Percentiles rank a stretch among this genome's conserved stretches.
Evolutionary conservation across 2,888 invertebrate species (phyloP).

Genomic region (Aquatica leii): DNA sequence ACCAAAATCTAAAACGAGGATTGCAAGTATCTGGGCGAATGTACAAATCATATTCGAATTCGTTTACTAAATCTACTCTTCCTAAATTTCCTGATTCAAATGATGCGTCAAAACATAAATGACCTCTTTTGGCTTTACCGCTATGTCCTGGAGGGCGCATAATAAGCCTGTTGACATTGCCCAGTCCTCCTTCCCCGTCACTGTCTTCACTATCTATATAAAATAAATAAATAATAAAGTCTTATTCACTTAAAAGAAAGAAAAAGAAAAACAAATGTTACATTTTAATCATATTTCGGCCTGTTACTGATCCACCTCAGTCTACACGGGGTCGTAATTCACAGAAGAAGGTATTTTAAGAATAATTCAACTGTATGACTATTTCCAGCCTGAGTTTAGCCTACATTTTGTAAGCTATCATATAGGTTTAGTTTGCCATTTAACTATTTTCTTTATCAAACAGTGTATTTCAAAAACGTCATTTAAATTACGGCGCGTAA

Average conservation of each 20-base stretch:
- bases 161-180: conserved; percentile 88
- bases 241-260: conserved; percentile 18
- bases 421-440: too few relatives aligned
- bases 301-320: too few relatives aligned
- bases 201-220: conserved; percentile 87
- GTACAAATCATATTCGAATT: conserved; percentile 95
- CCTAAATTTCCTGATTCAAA: conserved; percentile 97
- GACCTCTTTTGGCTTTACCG: conserved; percentile 95
- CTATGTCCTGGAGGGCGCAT: conserved; percentile 91
- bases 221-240: background rate
- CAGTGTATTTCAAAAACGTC: too few relatives aligned
- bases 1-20: conserved; percentile 93
- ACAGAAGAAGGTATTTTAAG: too few relatives aligned
- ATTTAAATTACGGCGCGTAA: too few relatives aligned
- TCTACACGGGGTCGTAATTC: too few relatives aligned
- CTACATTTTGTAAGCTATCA: too few relatives aligned
- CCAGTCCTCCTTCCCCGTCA: conserved; percentile 91
- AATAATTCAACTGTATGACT: too few relatives aligned
- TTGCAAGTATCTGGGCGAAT: conserved; percentile 96
- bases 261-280: conserved; percentile 14
- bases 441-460: too few relatives aligned
- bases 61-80: conserved; percentile 91
- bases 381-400: too few relatives aligned
- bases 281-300: too few relatives aligned
- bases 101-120: conserved; percentile 95